Base-by-base conservation (phyloP, 2,797 vertebrate species). In the Alcedo quadribrachys region DNA sequence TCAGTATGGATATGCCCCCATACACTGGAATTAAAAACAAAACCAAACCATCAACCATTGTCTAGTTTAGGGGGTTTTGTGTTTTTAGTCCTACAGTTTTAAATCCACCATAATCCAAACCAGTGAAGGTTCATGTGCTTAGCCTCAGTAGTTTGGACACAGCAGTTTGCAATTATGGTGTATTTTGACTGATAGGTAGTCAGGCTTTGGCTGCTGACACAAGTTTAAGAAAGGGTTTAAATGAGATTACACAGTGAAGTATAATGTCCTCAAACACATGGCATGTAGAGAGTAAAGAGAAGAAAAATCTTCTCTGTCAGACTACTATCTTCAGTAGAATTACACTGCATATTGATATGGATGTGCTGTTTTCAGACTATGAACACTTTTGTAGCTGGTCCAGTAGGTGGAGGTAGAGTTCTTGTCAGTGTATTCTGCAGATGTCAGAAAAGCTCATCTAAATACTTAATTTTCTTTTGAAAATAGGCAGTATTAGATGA, bases 351-450 rank as follows among this genome's bases (percentile, higher is more conserved):
- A 7, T 63, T 43, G 1, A 0, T 30, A 10, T 14, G 7, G 13
- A 9, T 16, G 4, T 14, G 40, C 61, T 3, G 4, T 40, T 67
- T 74, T 18, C 32, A 28, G 12, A 6, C 17, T 32, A 9, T 7
- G 15, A 0, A 16, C 8, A 3, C 24, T 65, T 48, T 76, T 48
- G 24, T 54, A 35, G 12, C 15, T 90, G 35, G 25, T n/a, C 94
- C 96, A 58, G 66, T 61, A 84, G 92, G 92, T 95, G 96, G 94
- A 78, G 74, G 4, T 24, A 94, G 85, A 91, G 55, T 19, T 80
- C 74, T 88, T 73, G n/a, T 33, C 43, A 27, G 0, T 1, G 6
- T 18, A 48, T 4, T 10, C 28, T 5, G 12, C 9, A 33, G 32
- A 11, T 14, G 1, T 30, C 35, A 27, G 32, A 35, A 32, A 12